A percentile compares a stretch with the other conserved stretches of the same genome.
These are phyloP conservation scores for Dreissena polymorpha DNA, from an alignment of 1,140 invertebrate species.

Conservation along the genomic window DNA sequence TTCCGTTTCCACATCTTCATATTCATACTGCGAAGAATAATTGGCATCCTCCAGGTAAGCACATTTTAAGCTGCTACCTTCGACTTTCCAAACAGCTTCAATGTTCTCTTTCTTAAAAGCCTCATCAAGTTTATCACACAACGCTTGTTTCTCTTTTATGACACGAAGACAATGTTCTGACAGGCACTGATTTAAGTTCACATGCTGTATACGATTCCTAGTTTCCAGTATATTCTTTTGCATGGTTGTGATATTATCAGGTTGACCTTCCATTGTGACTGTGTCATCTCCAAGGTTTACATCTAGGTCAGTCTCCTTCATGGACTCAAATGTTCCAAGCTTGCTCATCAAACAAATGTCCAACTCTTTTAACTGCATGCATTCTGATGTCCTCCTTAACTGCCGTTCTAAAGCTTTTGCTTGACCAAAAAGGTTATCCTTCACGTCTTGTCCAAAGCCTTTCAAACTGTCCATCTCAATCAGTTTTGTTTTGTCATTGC, in stretches of 20 bases:
- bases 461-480: too few species aligned
- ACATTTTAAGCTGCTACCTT: neutral
- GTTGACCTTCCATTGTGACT: conserved; percentile 26
- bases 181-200: neutral
- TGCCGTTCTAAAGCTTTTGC: conserved; percentile 1
- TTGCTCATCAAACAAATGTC: neutral
- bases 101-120: neutral
- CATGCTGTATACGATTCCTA: too few species aligned
- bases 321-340: neutral
- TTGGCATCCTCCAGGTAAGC: neutral
- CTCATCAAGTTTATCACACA: neutral
- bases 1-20: neutral
- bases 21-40: neutral
- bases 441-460: too few species aligned
- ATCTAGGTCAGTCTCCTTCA: conserved; percentile 15
- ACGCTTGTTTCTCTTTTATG: too few species aligned
- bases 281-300: conserved; percentile 1
- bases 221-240: neutral
- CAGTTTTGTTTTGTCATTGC: too few species aligned
- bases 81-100: neutral
- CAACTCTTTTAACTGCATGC: neutral
- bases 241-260: conserved; percentile 15
- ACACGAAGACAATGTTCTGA: too few species aligned
- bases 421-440: too few species aligned
- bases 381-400: conserved; percentile 3